Evolutionary conservation across 2,888 invertebrate species (phyloP), one percentile per base, ranked within the genome.

Genomic region (Lydus trimaculatus): DNA sequence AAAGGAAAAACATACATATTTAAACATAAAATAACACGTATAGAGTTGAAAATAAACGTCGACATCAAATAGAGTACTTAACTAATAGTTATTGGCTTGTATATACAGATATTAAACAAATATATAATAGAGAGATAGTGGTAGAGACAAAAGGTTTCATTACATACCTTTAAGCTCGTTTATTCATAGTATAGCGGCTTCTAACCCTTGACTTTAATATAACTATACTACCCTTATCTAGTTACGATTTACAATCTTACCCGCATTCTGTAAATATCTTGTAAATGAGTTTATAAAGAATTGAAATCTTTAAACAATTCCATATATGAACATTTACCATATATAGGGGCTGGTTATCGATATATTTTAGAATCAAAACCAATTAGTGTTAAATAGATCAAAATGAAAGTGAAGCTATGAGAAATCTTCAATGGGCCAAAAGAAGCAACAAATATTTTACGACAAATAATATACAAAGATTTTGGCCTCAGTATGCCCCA

Each of bases 111-210:
- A 66, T 72, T 67, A 67, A 67, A 28, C 31, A 65, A 72, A 72
- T 62, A 66, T 66, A 65, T 61, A 43, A 63, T 58, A 13, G 23
- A 63, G 69, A 72, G 11, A 52, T 72, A 67, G 60, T 70, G 67
- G 61, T 59, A 48, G 62, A 71, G 61, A 70, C 69, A 72, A 72
- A 71, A 67, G 66, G 63, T 68, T 71, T 69, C 68, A 68, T 66
- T 71, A 69, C 66, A 71, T 69, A 67, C 58, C 66, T 69, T 63
- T 28, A 62, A 69, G 69, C 66, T 66, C 69, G 56, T 71, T 67
- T 63, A 63, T 65, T 65, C 31, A 39, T 61, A 63, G 63, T 65
- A 67, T 64, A 58, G 59, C 58, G 67, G 48, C 63, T 52, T 60
- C 68, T 66, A 67, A 68, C 68, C 71, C 64, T 56, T 59, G 17